Base-by-base conservation (phyloP, 2,888 invertebrate genomes). In the Chrysodeixis includens region DNA sequence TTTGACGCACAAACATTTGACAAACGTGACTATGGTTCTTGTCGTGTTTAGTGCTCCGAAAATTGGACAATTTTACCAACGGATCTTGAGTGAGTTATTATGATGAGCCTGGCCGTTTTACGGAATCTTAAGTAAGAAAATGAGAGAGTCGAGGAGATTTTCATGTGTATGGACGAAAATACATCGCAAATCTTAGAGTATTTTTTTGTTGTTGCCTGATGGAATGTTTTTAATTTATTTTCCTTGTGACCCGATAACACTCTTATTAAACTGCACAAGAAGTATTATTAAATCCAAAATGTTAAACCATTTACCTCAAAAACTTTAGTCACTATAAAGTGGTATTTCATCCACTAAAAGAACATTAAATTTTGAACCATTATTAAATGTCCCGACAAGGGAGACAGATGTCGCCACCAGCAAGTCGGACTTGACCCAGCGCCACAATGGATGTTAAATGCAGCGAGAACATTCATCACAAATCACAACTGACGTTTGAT, bases 1-100 rank as follows among this genome's bases (percentile, higher is more conserved):
- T 80, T 82, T 74, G 67, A 58, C 56, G 61, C 59, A 76, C 71
- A 81, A 80, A 81, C 73, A 80, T 79, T 81, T 73, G 74, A 63
- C 66, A 74, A 78, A 76, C 73, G 70, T 74, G 73, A 71, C 74
- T 69, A 78, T 61, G 53, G 56, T 18, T 22, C 30, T 14, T 57
- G 44, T 30, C 30, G 53, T 78, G 61, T 66, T 74, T 61, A 73
- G 60, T 58, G 59, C 66, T 66, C 51, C 49, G 58, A 30, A 69
- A 69, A 79, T 76, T 70, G 74, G 58, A 64, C 57, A 30, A 46
- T 60, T 62, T 44, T 22, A 26, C 51, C 49, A 62, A 61, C 56
- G 53, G 62, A 54, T 54, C 30, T 57, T 18, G 57, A 62, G 40
- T 40, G 1, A 62, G 60, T 60, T 54, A 54, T 70, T 46, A 49